Conservation (phyloP, 2,797 vertebrate genomes). For the Liasis olivaceus region DNA sequence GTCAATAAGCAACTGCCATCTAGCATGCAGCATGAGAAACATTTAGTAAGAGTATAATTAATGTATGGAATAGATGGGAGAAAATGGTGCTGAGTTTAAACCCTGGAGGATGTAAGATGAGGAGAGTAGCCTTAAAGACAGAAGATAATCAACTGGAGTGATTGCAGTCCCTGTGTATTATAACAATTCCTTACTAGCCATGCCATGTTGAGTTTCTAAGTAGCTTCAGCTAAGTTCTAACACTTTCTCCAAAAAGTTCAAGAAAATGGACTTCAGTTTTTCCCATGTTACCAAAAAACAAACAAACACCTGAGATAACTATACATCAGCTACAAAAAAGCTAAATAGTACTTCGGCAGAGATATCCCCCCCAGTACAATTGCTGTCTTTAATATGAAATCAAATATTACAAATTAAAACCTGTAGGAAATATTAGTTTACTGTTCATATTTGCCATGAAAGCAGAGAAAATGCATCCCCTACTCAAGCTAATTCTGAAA, state of each 20-base stretch:
- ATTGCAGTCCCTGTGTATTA: too few species aligned
- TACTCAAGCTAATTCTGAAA: background rate
- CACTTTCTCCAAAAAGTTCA: background rate
- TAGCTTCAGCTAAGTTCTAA: too few species aligned
- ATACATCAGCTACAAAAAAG: slow-evolving; percentile 29
- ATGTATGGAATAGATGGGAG: too few species aligned
- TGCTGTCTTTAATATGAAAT: background rate
- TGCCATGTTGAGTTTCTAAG: too few species aligned
- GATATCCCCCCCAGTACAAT: background rate
- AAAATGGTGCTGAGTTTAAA: too few species aligned
- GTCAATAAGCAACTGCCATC: too few species aligned
- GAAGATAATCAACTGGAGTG: too few species aligned
- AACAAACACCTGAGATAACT: background rate
- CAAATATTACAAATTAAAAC: slow-evolving; percentile 9
- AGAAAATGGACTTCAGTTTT: background rate
- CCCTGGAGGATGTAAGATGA: too few species aligned
- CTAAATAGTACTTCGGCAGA: background rate
- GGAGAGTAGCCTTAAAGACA: too few species aligned
- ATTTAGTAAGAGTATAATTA: too few species aligned
- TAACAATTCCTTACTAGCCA: too few species aligned
- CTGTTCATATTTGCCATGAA: background rate
- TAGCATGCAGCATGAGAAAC: too few species aligned
- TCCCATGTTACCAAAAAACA: background rate
- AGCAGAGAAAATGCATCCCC: slow-evolving; percentile 1
- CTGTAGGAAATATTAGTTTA: background rate